phyloP scores from a whole-genome alignment of 2,888 invertebrate species.

The Andrena camellia region DNA sequence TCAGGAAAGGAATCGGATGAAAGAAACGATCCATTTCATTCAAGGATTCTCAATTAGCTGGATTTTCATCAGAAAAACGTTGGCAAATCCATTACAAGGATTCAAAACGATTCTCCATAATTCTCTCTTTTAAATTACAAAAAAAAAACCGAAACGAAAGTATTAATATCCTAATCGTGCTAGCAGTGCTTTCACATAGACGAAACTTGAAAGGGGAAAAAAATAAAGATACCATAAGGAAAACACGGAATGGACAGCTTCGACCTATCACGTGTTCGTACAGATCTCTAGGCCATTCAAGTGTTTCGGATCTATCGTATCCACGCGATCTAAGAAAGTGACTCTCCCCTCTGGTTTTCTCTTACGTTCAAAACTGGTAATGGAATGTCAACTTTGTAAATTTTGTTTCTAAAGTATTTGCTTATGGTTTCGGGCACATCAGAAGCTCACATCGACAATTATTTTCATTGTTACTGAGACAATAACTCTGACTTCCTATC shows the following conservation, averaged over 20 bases:
- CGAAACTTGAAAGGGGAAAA: conserved; percentile 29
- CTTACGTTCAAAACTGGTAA: conserved; percentile 65
- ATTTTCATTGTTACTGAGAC: conserved; percentile 35
- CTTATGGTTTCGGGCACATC: conserved; percentile 39
- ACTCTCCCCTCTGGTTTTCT: conserved; percentile 43
- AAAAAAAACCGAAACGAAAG: conserved; percentile 8
- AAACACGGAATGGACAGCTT: conserved; percentile 45
- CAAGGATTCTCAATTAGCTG: conserved; percentile 76
- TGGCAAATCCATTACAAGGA: conserved; percentile 76
- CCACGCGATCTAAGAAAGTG: conserved; percentile 45
- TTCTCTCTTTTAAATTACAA: conserved; percentile 57
- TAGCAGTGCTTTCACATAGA: conserved; percentile 61
- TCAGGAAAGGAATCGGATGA: conserved; percentile 74
- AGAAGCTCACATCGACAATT: conserved; percentile 26
- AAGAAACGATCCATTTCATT: conserved; percentile 70
- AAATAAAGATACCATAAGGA: conserved; percentile 23
- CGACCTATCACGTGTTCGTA: conserved; percentile 45
- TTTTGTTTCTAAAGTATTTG: conserved; percentile 55
- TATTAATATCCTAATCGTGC: conserved; percentile 47
- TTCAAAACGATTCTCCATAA: conserved; percentile 62
- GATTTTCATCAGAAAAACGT: conserved; percentile 76
- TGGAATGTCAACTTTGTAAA: conserved; percentile 66
- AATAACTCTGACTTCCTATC: conserved; percentile 45
- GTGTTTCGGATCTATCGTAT: conserved; percentile 51
- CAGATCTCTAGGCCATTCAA: conserved; percentile 47